Percentiles rank a stretch among this genome's conserved stretches.
Evolutionary conservation across 2,113 vertebrate genomes (phyloP).

Genomic region (Phrynosoma blainvillii): DNA sequence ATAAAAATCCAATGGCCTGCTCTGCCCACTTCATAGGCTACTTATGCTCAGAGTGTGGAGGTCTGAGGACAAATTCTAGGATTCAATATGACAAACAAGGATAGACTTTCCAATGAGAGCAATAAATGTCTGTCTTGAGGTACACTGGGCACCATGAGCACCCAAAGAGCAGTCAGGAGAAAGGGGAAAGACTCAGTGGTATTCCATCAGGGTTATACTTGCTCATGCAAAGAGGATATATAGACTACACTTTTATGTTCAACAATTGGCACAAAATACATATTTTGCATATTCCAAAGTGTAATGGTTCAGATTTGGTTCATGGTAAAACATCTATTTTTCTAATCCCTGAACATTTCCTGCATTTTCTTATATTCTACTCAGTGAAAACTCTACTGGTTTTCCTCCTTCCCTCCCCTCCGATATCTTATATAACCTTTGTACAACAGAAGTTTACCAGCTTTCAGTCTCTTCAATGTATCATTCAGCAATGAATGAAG

Average conservation of each 20-base stretch:
- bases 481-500: background rate
- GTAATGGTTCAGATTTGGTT: background rate
- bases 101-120: background rate
- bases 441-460: slow-evolving; percentile 20
- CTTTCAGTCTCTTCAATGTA: background rate
- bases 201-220: background rate
- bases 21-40: background rate
- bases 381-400: background rate
- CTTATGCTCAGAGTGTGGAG: background rate
- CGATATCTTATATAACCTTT: slow-evolving; percentile 16
- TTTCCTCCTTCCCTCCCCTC: background rate
- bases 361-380: background rate
- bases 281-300: background rate
- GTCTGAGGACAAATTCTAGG: background rate
- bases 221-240: background rate
- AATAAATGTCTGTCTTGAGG: background rate
- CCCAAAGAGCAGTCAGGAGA: background rate
- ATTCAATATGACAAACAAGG: background rate
- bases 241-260: accelerated
- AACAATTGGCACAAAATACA: background rate
- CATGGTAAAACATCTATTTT: slow-evolving; percentile 5
- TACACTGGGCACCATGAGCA: background rate
- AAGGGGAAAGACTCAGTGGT: background rate
- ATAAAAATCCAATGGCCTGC: background rate
- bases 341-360: slow-evolving; percentile 14